Percentiles rank a stretch among this genome's conserved stretches.
Evolutionary conservation across 2,113 vertebrate species (phyloP).

Genomic region (Ailuropoda melanoleuca): DNA sequence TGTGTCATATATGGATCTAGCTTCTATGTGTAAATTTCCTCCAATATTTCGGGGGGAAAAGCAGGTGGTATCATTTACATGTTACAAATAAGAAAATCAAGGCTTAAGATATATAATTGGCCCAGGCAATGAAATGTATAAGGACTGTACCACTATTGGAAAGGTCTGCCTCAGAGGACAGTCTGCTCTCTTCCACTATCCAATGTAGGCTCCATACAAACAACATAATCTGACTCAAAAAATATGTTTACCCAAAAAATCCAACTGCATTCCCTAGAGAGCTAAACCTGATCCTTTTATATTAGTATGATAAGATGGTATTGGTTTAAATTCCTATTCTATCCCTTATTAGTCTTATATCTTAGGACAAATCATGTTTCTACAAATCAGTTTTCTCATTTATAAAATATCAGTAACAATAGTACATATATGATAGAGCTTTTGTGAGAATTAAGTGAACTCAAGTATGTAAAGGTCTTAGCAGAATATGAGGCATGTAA

Average conservation of each 20-base stretch:
- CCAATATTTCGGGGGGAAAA: neutral
- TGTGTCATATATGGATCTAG: neutral
- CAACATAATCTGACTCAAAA: neutral
- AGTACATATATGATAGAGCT: neutral
- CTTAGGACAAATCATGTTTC: neutral
- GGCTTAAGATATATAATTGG: neutral
- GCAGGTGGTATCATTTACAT: neutral
- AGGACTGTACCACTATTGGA: neutral
- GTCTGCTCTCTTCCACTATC: neutral
- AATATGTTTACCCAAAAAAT: neutral
- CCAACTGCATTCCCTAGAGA: neutral
- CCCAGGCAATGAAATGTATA: rapidly evolving
- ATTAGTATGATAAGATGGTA: neutral
- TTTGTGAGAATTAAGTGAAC: neutral
- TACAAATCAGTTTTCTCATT: neutral
- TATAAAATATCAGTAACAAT: neutral
- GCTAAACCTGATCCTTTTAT: neutral
- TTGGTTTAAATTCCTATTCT: neutral
- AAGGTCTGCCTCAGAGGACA: neutral
- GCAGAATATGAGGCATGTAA: neutral
- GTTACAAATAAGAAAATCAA: neutral
- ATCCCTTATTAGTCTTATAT: neutral
- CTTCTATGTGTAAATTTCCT: neutral
- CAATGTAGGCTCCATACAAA: neutral
- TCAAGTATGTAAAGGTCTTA: neutral